Base-by-base conservation (phyloP, 1,140 invertebrate genomes). In the Capitella teleta region DNA sequence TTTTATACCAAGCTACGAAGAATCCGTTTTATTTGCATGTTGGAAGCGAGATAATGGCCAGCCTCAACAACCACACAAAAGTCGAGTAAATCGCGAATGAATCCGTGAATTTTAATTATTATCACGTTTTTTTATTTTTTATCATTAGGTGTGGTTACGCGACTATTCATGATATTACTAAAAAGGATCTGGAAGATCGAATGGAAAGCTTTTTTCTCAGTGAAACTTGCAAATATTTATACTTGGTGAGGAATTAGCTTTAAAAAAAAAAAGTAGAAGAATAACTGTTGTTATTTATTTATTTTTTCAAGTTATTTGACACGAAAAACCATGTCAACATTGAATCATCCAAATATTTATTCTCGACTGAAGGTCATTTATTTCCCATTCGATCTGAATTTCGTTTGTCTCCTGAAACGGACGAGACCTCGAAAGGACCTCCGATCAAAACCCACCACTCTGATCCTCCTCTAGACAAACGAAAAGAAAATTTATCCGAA, bases 191-290 rank as follows among this genome's bases (percentile, higher is more conserved):
- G 66, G 93, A 97, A 70, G 94, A 99, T 67, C 78, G 95, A 46
- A 98, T 98, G 94, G 95, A 99, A 68, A 96, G 91, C 3, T 99
- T 99, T 70, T 98, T 98, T 66, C 73, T 99, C 2, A 87, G 92
- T 26, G 95, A 99, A 77, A 98, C 95, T 1, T 92, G 90, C 16
- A 98, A 99, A 75, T 99, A 99, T 74, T 72, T 98, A 1, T 98
- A 94, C 75, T 62, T 84, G 65, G 79, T 82, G 64, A 67, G 68
- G 67, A 34, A 48, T 12, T 54, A 40, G 28, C 24, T 28, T 49
- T 49, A 42, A 14, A n/a, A 25, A 6, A 25, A 6, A 12, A 25
- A 45, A 28, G 43, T 51, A 40, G 44, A 24, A 10, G 23, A 23
- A 21, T n/a, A 46, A 26, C 3, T 10, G 36, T 32, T 47, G 24